A percentile compares a stretch with the other conserved stretches of the same genome.
These are phyloP conservation scores for Chionoecetes opilio DNA, from an alignment of 1,140 invertebrate species.

Conservation along the genomic window DNA sequence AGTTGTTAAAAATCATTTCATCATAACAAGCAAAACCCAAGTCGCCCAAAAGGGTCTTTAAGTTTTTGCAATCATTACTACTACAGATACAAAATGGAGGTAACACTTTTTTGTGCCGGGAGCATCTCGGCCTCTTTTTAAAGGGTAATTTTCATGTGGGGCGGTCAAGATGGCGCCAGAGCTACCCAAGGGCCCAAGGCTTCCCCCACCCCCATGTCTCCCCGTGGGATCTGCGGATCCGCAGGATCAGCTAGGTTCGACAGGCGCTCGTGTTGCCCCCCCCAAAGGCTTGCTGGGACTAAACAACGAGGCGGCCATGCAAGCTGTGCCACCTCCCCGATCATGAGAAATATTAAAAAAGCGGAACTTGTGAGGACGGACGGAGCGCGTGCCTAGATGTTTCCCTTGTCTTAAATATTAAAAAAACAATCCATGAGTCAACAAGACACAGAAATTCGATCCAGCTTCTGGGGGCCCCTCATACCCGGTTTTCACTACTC, in stretches of 20 bases:
- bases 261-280: slow-evolving; percentile 7
- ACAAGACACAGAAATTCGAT: slow-evolving; percentile 69
- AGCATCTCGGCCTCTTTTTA: slow-evolving; percentile 69
- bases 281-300: neutral
- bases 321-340: neutral
- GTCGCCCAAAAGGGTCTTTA: slow-evolving; percentile 52
- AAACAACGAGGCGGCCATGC: neutral
- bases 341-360: neutral
- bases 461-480: slow-evolving; percentile 65
- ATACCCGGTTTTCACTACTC: slow-evolving; percentile 48
- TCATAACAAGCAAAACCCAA: slow-evolving; percentile 44
- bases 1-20: slow-evolving; percentile 11
- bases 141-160: slow-evolving; percentile 41
- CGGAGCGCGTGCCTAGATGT: neutral
- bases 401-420: slow-evolving; percentile 63
- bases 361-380: neutral
- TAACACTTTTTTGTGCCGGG: slow-evolving; percentile 58
- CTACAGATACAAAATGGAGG: slow-evolving; percentile 69
- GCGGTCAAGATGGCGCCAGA: slow-evolving; percentile 64
- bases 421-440: slow-evolving; percentile 72
- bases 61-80: slow-evolving; percentile 51
- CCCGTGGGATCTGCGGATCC: slow-evolving; percentile 45
- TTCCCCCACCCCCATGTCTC: neutral
- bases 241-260: slow-evolving; percentile 39
- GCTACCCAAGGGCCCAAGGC: slow-evolving; percentile 45